Conservation (phyloP, 30 jellyfish, hydroid and myxozoan species). For the Clytia hemisphaerica region DNA sequence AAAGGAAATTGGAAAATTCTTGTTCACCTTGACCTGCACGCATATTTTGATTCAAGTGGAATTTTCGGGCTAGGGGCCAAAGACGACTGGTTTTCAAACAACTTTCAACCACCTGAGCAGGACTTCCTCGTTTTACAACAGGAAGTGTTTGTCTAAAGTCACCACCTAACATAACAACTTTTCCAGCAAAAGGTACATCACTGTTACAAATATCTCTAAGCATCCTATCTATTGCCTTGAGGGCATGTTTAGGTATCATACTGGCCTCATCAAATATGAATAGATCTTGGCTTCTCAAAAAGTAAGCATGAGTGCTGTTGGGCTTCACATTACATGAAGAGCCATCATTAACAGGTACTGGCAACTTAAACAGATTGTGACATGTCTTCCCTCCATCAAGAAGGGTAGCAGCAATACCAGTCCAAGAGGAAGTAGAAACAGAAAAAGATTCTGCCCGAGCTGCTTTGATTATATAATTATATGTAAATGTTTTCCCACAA, state of each 20-base stretch:
- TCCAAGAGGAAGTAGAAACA: too few relatives aligned
- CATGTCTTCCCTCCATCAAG: too few relatives aligned
- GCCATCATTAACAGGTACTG: conserved; percentile 24
- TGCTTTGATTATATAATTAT: too few relatives aligned
- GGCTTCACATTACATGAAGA: too few relatives aligned
- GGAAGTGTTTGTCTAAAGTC: too few relatives aligned
- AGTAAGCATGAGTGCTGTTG: conserved; percentile 1
- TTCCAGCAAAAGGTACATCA: conserved; percentile 32
- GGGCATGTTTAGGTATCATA: conserved; percentile 33
- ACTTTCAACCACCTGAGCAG: too few relatives aligned
- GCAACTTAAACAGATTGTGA: conserved; percentile 11
- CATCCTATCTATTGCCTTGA: neutral
- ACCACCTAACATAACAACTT: neutral
- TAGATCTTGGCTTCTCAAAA: neutral
- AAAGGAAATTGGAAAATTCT: neutral
- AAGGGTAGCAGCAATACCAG: too few relatives aligned
- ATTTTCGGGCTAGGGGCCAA: conserved; percentile 15
- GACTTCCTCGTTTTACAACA: too few relatives aligned
- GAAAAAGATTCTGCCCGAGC: too few relatives aligned
- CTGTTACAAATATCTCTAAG: conserved; percentile 17
- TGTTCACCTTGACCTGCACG: neutral
- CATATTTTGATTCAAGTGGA: conserved; percentile 1
- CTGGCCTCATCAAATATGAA: conserved; percentile 49
- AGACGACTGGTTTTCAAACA: too few relatives aligned
- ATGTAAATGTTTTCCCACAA: too few relatives aligned